Conservation (phyloP, 2,113 vertebrate genomes). For the Chloropsis cyanopogon region DNA sequence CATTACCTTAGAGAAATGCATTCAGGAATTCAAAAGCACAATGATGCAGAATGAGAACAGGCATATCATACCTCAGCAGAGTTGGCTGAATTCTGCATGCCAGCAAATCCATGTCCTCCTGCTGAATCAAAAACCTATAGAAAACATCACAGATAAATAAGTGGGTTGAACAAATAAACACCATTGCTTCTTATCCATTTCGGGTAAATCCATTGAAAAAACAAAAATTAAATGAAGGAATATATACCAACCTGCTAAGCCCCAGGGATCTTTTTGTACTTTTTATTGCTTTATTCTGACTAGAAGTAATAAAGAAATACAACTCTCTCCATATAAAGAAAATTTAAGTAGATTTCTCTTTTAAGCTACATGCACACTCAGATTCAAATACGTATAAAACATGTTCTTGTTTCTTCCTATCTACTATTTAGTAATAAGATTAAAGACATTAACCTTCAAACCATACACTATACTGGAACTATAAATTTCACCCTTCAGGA, state of each 20-base stretch:
- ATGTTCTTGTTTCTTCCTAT: background rate
- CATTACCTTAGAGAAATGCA: background rate
- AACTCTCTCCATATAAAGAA: background rate
- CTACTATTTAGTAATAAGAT: background rate
- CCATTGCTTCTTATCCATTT: background rate
- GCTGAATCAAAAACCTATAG: slow-evolving; percentile 84
- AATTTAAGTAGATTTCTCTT: background rate
- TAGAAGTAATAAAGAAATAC: background rate
- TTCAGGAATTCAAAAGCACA: background rate
- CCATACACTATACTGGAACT: background rate
- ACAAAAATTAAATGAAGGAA: background rate
- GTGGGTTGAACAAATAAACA: background rate
- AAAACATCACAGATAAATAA: background rate
- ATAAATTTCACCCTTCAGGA: background rate
- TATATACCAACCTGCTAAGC: background rate
- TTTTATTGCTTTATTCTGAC: background rate
- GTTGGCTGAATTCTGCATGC: slow-evolving; percentile 65
- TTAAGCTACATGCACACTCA: background rate
- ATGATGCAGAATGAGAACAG: background rate
- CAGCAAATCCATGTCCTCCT: slow-evolving; percentile 70
- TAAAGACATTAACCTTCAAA: background rate
- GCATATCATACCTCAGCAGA: slow-evolving; percentile 68
- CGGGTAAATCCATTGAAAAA: background rate
- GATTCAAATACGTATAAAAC: background rate
- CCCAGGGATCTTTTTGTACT: background rate